Base-by-base conservation (phyloP, 2,888 invertebrate species). In the Proisotoma minuta region DNA sequence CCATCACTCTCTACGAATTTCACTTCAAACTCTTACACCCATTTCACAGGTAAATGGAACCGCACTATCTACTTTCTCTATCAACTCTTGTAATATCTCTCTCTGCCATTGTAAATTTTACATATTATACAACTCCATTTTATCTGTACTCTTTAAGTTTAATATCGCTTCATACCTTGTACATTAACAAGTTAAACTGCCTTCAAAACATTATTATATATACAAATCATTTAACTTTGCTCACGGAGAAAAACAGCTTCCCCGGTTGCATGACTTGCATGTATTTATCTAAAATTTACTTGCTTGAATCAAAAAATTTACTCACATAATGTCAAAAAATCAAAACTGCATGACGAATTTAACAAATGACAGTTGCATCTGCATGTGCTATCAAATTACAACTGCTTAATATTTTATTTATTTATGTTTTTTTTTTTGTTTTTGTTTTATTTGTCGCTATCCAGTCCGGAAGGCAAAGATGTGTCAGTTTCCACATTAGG, bases 1-100 rank as follows among this genome's bases (percentile, higher is more conserved):
- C 74, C 74, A 70, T 73, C 74, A 73, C 69, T 72, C 62, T 72
- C 73, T 71, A 74, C 73, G 70, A 73, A 74, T 70, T 73, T 74
- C 69, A 73, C 72, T 69, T 67, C 74, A 72, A 73, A 70, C 67
- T 72, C 73, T 69, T 72, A 74, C 71, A 74, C 73, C 68, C 73
- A 74, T 65, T 73, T 74, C 67, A 70, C 74, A 74, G 74, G 74
- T 74, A 74, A 72, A 66, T 47, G 22, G 49, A 49, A 24, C 49
- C 49, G 23, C 49, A 22, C 49, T 49, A 5, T 49, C 5, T n/a
- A n/a, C n/a, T n/a, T n/a, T n/a, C n/a, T n/a, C n/a, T n/a, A n/a
- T n/a, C n/a, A n/a, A n/a, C n/a, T n/a, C n/a, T n/a, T n/a, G n/a
- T n/a, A n/a, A n/a, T n/a, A n/a, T n/a, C n/a, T n/a, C n/a, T n/a